Base-by-base conservation (phyloP, 2,888 invertebrate genomes). In the Ichneumon xanthorius region DNA sequence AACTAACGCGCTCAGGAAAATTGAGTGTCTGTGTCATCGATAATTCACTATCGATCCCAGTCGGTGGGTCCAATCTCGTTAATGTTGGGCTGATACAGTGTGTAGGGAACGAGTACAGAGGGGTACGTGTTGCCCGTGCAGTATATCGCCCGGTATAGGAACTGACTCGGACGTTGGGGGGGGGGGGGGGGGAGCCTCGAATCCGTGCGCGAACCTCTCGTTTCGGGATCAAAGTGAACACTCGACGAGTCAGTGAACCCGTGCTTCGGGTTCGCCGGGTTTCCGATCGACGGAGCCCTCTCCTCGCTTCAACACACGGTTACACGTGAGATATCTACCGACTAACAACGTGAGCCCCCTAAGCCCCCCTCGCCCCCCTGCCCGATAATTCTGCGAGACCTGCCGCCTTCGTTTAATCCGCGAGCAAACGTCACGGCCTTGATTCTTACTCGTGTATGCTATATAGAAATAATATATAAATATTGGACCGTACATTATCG, bases 221-320 rank as follows among this genome's bases (percentile, higher is more conserved):
- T 85, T 86, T 84, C 70, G 85, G 83, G 86, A 87, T 87, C 86
- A 87, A 87, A 87, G 87, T 85, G 86, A 83, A 81, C 83, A 87
- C 87, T 87, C 87, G 85, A 82, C 82, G 85, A 87, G 85, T 86
- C 85, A 82, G 79, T 87, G 87, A 87, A 86, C 87, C 86, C 85
- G 78, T 77, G 84, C 84, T 87, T 84, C 63, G 77, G 81, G 87
- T 84, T 86, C 82, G 85, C 83, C 82, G 82, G 72, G 72, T 85
- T 83, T 87, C 77, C 82, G 77, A 86, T 86, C 84, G 77, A 55
- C 80, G 63, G 67, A 65, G 53, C 68, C 68, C 50, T 65, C 53
- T 16, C 37, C 19, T 70, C 70, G 40, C 26, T 33, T 33, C 37
- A 19, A 22, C 50, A 50, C 75, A 65, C 75, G 45, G n/a, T 75